Conservation (phyloP, 2,888 invertebrate genomes). For the Nemoura dubitans region DNA sequence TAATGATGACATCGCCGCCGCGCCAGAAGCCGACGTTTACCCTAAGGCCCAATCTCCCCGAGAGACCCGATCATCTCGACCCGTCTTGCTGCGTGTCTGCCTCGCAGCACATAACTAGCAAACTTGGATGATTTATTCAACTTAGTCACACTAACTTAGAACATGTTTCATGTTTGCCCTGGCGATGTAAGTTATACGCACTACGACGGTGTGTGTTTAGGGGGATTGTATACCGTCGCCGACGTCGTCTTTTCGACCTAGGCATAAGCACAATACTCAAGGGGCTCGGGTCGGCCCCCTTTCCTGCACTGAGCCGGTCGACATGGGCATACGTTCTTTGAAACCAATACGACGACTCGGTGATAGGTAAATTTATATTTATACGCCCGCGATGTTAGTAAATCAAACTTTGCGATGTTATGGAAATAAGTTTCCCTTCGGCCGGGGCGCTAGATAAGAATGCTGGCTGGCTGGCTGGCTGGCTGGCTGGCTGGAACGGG, state of each 20-base stretch:
- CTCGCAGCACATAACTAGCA: neutral
- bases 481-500: neutral
- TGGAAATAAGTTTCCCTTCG: neutral
- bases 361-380: neutral
- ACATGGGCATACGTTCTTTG: neutral
- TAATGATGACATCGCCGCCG: neutral
- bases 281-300: neutral
- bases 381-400: neutral
- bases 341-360: neutral
- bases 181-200: neutral
- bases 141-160: neutral
- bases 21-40: neutral
- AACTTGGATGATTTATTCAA: neutral
- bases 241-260: neutral
- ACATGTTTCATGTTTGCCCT: neutral
- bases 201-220: neutral
- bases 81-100: neutral
- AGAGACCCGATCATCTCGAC: neutral
- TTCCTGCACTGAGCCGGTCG: neutral
- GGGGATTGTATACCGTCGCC: neutral
- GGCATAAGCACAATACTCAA: neutral
- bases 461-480: neutral
- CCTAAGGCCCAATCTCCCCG: conserved; percentile 1
- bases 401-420: conserved; percentile 7
- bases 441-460: neutral